These are phyloP conservation scores for Pelvicachromis taeniatus DNA, from an alignment of 2,113 vertebrate genomes.

Conservation along the genomic window DNA sequence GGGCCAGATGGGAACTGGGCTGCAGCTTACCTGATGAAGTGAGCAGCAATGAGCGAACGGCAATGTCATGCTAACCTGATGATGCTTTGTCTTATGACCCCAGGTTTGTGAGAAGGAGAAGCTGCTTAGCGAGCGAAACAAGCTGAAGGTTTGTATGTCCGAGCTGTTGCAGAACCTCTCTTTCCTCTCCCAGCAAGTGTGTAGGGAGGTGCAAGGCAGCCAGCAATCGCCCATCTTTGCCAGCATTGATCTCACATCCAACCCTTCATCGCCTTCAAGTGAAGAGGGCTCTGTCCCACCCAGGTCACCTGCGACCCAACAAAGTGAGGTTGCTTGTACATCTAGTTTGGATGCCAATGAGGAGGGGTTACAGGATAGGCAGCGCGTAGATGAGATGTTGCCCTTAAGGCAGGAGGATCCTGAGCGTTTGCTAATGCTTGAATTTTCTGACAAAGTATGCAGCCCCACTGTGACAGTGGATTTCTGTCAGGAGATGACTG, in stretches of 20 bases:
- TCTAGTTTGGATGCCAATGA: slow-evolving; percentile 33
- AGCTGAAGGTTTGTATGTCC: slow-evolving; percentile 92
- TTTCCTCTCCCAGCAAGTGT: slow-evolving; percentile 92
- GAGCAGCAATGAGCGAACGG: not conserved
- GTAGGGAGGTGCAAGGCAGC: slow-evolving; percentile 82
- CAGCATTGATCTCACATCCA: slow-evolving; percentile 76
- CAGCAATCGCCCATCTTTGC: slow-evolving; percentile 67
- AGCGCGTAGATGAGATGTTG: not conserved
- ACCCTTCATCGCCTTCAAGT: slow-evolving; percentile 45
- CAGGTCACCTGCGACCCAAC: slow-evolving; percentile 68
- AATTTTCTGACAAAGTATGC: slow-evolving; percentile 79
- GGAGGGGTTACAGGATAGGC: slow-evolving; percentile 43
- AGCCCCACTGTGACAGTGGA: slow-evolving; percentile 90
- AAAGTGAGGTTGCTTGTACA: slow-evolving; percentile 49
- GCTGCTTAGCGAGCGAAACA: slow-evolving; percentile 89
- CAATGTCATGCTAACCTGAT: not conserved
- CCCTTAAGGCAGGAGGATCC: slow-evolving; percentile 60
- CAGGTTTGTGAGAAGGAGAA: slow-evolving; percentile 92
- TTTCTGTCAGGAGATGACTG: slow-evolving; percentile 97
- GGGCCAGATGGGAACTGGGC: not conserved
- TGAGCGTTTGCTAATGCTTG: slow-evolving; percentile 72
- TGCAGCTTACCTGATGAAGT: not conserved
- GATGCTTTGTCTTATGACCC: slow-evolving; percentile 19
- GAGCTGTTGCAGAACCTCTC: slow-evolving; percentile 95
- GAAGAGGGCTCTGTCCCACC: slow-evolving; percentile 71